Base-by-base conservation (phyloP, 2,888 invertebrate species). In the Neria commutata region DNA sequence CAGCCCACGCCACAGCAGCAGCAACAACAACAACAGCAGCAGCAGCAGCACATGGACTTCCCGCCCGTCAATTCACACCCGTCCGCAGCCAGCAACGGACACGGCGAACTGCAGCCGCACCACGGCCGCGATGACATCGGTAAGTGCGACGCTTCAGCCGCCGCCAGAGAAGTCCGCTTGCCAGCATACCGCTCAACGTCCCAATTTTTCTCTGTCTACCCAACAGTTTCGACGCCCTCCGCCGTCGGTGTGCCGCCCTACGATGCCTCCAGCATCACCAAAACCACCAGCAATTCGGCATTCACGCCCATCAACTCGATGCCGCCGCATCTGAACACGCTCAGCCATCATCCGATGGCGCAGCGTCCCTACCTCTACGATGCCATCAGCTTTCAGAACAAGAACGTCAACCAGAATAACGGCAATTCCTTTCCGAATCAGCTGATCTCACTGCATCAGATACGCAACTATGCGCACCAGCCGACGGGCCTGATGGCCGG, bases 391-490 rank as follows among this genome's bases (percentile, higher is more conserved):
- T 93, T 95, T 85, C 92, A 92, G 77, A 90, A 90, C 77, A 87
- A 88, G 76, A 83, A 87, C 76, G 85, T 85, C 62, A 81, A 81
- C 67, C 89, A 89, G 79, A 77, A 75, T 54, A 75, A 74, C 56
- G 86, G 87, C 67, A 87, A 89, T 58, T 84, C 87, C 61, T 95
- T 95, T 83, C 95, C 95, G 61, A 95, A 95, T 81, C 95, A 95
- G 83, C 85, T 95, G 83, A 95, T 95, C 83, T 94, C 95, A 70
- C 86, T 97, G 69, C 96, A 97, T 83, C 96, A 97, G 85, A 97
- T 97, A 77, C 88, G 96, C 82, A 96, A 96, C 83, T 97, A 95
- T 83, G 94, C 94, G 64, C 94, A 94, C 80, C 95, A 95, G 79
- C 95, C 95, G 62, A 85, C 88, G 37, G 86, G 89, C 58, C 83